Base-by-base conservation (phyloP, 2,113 vertebrate genomes). In the Condylura cristata region DNA sequence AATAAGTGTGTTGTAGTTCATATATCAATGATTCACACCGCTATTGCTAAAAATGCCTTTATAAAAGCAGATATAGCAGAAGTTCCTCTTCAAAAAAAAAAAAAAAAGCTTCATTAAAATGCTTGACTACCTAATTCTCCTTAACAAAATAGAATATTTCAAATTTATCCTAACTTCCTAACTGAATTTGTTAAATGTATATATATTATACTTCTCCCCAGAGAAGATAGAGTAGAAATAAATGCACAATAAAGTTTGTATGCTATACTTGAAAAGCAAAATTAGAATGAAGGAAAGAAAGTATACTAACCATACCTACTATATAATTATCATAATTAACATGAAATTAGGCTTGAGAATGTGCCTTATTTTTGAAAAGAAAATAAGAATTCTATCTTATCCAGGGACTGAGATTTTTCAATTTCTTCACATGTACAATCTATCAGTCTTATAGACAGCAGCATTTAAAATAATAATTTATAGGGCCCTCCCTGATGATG, bases 11-110 rank as follows among this genome's bases (percentile, higher is more conserved):
- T 76, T 72, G 51, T 95, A 65, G 79, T 84, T 96, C 53, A 86
- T 61, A 79, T 88, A 96, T 46, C 51, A 89, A 71, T 91, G 46
- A 66, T 91, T 93, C 91, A 65, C 53, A 89, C 37, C 56, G 83
- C 65, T 86, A 78, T 80, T 86, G 22, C 34, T 78, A 65, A 95
- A 75, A 89, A 86, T 58, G 14, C 6, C 90, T 78, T 79, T 83
- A 85, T 78, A 70, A 60, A 5, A 88, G 28, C 30, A 72, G 14
- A 72, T 34, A 72, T 13, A 39, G 32, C 28, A 96, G 24, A 89
- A 91, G 6, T 34, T 89, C 3, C 65, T 61, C 34, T 81, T 78
- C 20, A 22, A 28, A 71, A 30, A 91, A 84, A 5, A 0, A 6
- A 22, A 28, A 71, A 30, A 91, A 84, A 5, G 0, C n/a, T 66